phyloP scores from a whole-genome alignment of 2,113 vertebrate genomes.

The Petaurus breviceps region DNA sequence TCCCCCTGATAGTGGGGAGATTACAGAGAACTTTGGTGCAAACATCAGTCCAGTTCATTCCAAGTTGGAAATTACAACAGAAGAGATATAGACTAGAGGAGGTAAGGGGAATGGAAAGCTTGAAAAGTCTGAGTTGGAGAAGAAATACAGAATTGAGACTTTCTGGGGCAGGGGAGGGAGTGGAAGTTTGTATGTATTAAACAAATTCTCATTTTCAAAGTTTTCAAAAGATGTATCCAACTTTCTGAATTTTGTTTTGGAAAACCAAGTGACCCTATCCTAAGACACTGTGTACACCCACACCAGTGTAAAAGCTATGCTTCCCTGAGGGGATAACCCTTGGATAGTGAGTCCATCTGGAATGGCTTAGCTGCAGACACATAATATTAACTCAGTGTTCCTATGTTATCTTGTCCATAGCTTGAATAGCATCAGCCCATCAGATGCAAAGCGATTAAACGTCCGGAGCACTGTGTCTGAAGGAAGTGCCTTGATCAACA shows the following conservation, averaged over 20 bases:
- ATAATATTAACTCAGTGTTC: not conserved
- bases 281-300: not conserved
- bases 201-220: not conserved
- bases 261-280: not conserved
- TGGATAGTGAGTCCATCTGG: not conserved
- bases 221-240: not conserved
- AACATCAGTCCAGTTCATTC: not conserved
- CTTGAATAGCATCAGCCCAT: constrained; percentile 91
- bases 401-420: constrained; percentile 77
- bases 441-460: constrained; percentile 90
- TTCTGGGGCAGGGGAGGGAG: not conserved
- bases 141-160: not conserved
- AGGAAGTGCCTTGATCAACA: constrained; percentile 90
- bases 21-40: not conserved
- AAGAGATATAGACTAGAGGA: not conserved
- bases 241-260: not conserved
- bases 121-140: not conserved
- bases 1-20: not conserved
- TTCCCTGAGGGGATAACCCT: not conserved
- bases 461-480: constrained; percentile 91
- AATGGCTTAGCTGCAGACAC: not conserved
- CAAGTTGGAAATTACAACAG: not conserved
- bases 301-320: not conserved
- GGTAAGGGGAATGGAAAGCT: not conserved
- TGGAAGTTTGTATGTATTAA: not conserved